Percentiles rank a stretch among this genome's conserved stretches.
Conservation (phyloP, 2,113 vertebrate species). For the Pseudopodoces humilis region DNA sequence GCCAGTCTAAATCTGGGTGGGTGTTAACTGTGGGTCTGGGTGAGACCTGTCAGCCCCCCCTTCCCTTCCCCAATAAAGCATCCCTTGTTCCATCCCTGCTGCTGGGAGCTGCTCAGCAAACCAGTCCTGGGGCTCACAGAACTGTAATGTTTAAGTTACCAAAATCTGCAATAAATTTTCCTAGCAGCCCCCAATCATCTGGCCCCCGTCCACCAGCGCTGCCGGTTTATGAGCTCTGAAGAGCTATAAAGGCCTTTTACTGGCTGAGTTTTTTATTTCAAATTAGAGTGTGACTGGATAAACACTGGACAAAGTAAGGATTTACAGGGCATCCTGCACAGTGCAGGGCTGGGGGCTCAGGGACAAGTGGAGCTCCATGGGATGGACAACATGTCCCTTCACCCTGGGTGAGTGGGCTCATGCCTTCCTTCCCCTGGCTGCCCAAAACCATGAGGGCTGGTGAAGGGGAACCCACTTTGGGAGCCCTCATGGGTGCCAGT, state of each 20-base stretch:
- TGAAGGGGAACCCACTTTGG: not conserved
- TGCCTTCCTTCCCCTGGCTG: accelerated
- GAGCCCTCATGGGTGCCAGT: not conserved
- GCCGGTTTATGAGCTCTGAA: slow-evolving; percentile 60
- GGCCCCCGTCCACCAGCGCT: not conserved
- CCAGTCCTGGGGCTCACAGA: not conserved
- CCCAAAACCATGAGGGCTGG: accelerated
- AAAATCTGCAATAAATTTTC: slow-evolving; percentile 66
- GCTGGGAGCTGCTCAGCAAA: slow-evolving; percentile 8
- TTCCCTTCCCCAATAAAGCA: slow-evolving; percentile 36
- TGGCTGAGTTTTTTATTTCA: slow-evolving; percentile 47
- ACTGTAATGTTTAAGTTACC: slow-evolving; percentile 60
- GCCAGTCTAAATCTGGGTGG: not conserved
- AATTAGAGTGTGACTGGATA: slow-evolving; percentile 53
- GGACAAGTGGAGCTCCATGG: not conserved
- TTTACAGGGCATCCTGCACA: not conserved
- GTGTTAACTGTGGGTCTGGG: slow-evolving; percentile 3
- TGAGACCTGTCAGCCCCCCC: slow-evolving; percentile 4
- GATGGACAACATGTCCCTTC: accelerated
- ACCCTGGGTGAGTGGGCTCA: accelerated
- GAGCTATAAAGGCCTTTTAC: slow-evolving; percentile 57
- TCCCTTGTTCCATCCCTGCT: slow-evolving; percentile 29
- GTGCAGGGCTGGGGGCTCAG: not conserved
- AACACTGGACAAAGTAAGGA: slow-evolving; percentile 42
- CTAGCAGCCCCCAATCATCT: slow-evolving; percentile 18